Evolutionary conservation across 2,113 vertebrate species (phyloP).

Genomic region (Grammomys dolichurus): DNA sequence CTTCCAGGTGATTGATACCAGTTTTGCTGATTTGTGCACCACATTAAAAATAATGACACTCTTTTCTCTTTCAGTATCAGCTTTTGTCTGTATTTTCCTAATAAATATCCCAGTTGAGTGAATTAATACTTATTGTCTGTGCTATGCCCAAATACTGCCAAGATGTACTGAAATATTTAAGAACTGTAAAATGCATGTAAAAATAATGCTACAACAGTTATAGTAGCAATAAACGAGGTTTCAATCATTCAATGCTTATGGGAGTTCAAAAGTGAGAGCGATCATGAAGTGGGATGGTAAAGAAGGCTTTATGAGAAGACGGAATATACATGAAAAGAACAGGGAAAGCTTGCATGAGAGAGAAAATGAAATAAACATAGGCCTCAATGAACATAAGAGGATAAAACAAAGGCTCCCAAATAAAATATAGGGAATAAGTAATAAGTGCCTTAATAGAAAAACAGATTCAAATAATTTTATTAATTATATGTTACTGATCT

Average conservation of each 20-base stretch:
- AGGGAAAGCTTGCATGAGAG: constrained; percentile 38
- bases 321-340: constrained; percentile 19
- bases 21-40: constrained; percentile 4
- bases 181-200: constrained; percentile 43
- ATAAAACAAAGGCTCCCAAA: constrained; percentile 41
- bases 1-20: not conserved
- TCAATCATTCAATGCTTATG: not conserved
- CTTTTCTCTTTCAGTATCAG: constrained; percentile 14
- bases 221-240: constrained; percentile 47
- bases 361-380: constrained; percentile 44
- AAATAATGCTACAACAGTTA: constrained; percentile 36
- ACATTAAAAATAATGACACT: not conserved
- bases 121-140: constrained; percentile 37
- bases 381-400: constrained; percentile 36
- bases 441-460: constrained; percentile 30
- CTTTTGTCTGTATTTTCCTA: constrained; percentile 49
- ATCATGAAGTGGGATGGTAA: constrained; percentile 2
- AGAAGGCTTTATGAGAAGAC: constrained; percentile 42
- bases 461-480: constrained; percentile 52
- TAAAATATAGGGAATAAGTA: constrained; percentile 54
- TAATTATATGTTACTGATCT: constrained; percentile 40
- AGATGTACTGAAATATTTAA: constrained; percentile 50
- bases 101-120: constrained; percentile 7
- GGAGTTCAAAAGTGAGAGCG: constrained; percentile 34
- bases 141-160: constrained; percentile 41